Evolutionary conservation across 2,797 vertebrate genomes (phyloP).

Genomic region (Buphagus erythrorhynchus): DNA sequence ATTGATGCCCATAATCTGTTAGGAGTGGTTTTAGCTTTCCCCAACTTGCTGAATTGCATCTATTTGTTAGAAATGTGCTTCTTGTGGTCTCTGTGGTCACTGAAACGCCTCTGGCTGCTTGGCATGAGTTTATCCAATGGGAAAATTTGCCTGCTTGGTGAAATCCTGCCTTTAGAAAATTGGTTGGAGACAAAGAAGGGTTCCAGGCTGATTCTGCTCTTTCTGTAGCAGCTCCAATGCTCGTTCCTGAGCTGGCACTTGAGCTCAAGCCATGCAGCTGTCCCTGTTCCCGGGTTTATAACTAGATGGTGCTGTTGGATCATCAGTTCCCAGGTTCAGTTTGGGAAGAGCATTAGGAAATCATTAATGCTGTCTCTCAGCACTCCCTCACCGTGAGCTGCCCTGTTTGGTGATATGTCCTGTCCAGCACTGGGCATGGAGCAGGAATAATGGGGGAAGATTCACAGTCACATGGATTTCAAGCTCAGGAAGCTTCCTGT

Average conservation of each 20-base stretch:
- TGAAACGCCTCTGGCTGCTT: neutral
- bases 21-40: neutral
- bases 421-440: neutral
- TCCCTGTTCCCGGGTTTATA: neutral
- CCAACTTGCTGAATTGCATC: neutral
- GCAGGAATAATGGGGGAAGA: neutral
- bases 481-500: neutral
- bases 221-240: neutral
- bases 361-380: neutral
- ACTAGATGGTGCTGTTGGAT: constrained; percentile 63
- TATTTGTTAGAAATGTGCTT: neutral
- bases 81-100: neutral
- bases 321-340: neutral
- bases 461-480: neutral
- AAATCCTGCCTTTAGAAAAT: neutral
- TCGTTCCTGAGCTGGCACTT: neutral
- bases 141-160: neutral
- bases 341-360: neutral
- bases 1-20: neutral
- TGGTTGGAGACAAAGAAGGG: neutral
- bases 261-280: neutral
- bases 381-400: neutral
- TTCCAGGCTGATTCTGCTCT: neutral
- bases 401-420: neutral
- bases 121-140: neutral